Base-by-base conservation (phyloP, 2,888 invertebrate species). In the Celastrina argiolus region DNA sequence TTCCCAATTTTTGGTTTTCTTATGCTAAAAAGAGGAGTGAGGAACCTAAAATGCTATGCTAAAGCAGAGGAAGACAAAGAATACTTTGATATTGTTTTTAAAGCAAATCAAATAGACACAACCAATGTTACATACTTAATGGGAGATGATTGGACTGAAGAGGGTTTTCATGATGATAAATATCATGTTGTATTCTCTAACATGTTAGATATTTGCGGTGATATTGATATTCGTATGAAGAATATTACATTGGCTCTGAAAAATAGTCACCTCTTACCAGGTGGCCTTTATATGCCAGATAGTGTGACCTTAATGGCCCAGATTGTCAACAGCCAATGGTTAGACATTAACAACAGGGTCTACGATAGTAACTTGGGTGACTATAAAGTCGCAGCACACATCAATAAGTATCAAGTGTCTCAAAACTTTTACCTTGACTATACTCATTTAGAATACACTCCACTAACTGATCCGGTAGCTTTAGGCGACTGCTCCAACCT, bases 1-100 rank as follows among this genome's bases (percentile, higher is more conserved):
- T 93, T 94, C 77, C 95, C 95, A 0, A 72, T 94, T 56, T 92
- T 94, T 75, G 94, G 94, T 0, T 77, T 94, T 56, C 79, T 91
- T 66, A 81, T 94, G 78, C 81, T 94, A 22, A 92, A 92, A 75
- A 84, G 88, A 65, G 92, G 92, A 56, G 81, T 82, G 16, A 78
- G 85, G 66, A 82, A 83, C 56, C 75, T 93, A n/a, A 81, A 85
- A 66, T 92, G 92, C 75, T 80, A 81, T 72, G 86, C 87, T 56
- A 82, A 81, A 74, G 84, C 77, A 51, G 66, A 79, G 76, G 66
- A 72, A 34, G 87, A 92, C 68, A 79, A 84, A 73, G 69, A 75
- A n/a, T 86, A 93, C 69, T 81, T 93, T 59, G 74, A 80, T 64
- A 78, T 81, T 73, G 81, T 92, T 26, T 86, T 91, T 18, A 73